These are phyloP conservation scores for Eilema griseolum DNA, from an alignment of 2,888 invertebrate genomes.

Conservation along the genomic window DNA sequence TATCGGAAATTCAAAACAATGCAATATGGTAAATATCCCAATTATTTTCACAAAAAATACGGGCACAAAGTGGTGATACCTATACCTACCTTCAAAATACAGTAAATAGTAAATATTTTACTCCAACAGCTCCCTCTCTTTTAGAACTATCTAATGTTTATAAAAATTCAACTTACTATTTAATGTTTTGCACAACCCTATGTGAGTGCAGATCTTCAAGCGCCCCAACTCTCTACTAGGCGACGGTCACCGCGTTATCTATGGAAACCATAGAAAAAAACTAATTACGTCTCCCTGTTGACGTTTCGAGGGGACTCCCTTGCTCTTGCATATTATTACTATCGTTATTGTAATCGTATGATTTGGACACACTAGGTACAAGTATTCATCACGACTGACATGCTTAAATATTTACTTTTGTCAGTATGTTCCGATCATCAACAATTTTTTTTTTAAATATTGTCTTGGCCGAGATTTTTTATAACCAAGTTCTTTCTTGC, in stretches of 20 bases:
- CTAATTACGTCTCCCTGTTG: conserved; percentile 77
- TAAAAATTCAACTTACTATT: no score
- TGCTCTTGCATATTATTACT: conserved; percentile 45
- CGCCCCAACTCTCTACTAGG: conserved; percentile 56
- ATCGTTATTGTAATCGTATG: conserved; percentile 39
- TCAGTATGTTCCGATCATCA: not conserved
- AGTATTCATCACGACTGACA: not conserved
- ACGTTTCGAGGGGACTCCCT: conserved; percentile 67
- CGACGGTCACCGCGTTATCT: conserved; percentile 76
- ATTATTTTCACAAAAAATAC: no score
- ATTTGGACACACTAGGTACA: conserved; percentile 15
- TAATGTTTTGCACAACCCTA: conserved; percentile 62
- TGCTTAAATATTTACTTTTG: not conserved
- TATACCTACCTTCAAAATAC: no score
- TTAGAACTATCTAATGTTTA: no score
- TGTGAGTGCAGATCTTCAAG: conserved; percentile 56
- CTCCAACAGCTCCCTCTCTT: no score
- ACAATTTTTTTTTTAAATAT: not conserved
- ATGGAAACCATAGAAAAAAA: conserved; percentile 78
- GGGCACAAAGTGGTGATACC: no score
- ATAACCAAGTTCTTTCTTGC: no score
- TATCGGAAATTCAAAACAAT: no score
- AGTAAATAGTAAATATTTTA: no score
- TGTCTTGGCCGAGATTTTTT: no score
- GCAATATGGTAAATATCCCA: no score